phyloP scores from a whole-genome alignment of 2,888 invertebrate species.

The Drosophila hamatofila region DNA sequence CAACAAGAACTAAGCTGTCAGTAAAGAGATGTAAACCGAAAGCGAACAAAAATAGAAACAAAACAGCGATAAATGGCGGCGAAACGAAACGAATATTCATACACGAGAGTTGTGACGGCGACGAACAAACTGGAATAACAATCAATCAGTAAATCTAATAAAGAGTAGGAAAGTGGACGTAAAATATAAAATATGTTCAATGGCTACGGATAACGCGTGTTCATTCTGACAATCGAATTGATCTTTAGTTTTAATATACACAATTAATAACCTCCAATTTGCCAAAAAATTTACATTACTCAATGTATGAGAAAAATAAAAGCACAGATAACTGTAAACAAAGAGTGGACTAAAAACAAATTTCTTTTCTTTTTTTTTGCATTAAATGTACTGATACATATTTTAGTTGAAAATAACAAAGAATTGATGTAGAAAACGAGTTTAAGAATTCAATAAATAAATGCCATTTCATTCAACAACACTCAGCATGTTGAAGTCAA shows the following conservation, averaged over 20 bases:
- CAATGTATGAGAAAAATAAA: constrained; percentile 7
- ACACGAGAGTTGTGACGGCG: constrained; percentile 43
- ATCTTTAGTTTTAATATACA: constrained; percentile 13
- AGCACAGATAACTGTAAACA: constrained; percentile 4
- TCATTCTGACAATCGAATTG: constrained; percentile 27
- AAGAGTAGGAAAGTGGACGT: constrained; percentile 58
- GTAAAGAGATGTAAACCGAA: constrained; percentile 55
- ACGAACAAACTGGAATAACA: constrained; percentile 40
- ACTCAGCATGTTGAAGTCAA: constrained; percentile 78
- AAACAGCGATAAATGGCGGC: constrained; percentile 65
- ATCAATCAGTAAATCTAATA: constrained; percentile 67
- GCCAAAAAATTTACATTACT: constrained; percentile 13
- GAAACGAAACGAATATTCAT: constrained; percentile 41
- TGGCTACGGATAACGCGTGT: constrained; percentile 34
- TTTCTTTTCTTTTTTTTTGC: no score
- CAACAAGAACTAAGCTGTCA: constrained; percentile 61
- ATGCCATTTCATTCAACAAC: constrained; percentile 37
- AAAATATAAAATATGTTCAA: constrained; percentile 29
- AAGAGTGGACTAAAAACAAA: background rate
- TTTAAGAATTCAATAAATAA: constrained; percentile 35
- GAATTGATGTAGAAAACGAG: constrained; percentile 7
- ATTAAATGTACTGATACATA: background rate
- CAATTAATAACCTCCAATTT: constrained; percentile 18
- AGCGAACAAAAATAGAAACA: constrained; percentile 73
- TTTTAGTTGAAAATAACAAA: background rate